phyloP scores from a whole-genome alignment of 2,888 invertebrate genomes.

The Uropetala carovei region DNA sequence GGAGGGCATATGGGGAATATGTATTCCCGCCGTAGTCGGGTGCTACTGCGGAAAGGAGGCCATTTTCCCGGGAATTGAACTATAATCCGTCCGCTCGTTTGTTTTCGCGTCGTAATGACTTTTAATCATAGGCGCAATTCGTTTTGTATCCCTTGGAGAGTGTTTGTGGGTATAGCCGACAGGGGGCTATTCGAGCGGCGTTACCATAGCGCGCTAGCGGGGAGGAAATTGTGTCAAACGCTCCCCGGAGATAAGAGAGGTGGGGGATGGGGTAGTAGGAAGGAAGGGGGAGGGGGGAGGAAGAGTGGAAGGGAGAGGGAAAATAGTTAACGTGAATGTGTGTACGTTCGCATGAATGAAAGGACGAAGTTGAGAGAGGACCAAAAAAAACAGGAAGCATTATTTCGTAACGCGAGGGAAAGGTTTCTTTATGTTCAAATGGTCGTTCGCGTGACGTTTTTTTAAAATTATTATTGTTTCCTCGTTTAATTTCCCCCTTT shows the following conservation, averaged over 20 bases:
- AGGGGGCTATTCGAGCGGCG: not conserved
- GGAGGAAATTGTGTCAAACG: not conserved
- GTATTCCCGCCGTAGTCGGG: not conserved
- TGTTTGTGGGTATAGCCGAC: not conserved
- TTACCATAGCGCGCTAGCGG: not conserved
- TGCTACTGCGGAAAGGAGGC: not conserved
- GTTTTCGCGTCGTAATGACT: conserved; percentile 23
- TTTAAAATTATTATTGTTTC: no score
- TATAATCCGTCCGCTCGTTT: not conserved
- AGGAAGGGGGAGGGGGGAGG: not conserved
- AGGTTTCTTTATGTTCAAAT: no score
- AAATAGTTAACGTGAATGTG: no score
- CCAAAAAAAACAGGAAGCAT: no score
- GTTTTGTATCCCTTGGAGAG: not conserved
- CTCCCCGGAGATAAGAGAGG: not conserved
- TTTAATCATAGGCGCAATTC: conserved; percentile 36
- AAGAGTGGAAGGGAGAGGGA: not conserved
- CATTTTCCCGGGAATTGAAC: not conserved
- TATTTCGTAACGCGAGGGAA: no score
- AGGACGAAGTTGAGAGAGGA: no score
- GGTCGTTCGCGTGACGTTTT: no score
- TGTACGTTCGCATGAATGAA: no score
- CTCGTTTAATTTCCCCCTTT: no score
- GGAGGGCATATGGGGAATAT: no score
- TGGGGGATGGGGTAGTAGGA: not conserved